These are phyloP conservation scores for Sphecodes monilicornis DNA, from an alignment of 2,888 invertebrate species.

Conservation along the genomic window DNA sequence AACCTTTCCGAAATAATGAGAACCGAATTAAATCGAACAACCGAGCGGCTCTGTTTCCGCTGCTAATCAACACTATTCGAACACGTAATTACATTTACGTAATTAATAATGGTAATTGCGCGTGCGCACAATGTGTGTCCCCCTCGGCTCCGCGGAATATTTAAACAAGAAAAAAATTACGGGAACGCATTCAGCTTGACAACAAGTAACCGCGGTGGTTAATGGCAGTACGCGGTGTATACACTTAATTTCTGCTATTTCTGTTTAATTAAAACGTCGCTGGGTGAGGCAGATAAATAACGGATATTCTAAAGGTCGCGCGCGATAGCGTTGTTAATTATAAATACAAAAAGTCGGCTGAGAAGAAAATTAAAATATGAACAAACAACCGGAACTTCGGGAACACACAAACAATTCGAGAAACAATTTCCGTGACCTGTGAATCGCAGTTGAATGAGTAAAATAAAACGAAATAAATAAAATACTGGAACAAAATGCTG, in stretches of 20 bases:
- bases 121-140: not conserved
- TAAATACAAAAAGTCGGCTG: not conserved
- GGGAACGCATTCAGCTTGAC: not conserved
- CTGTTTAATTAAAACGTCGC: slow-evolving; percentile 20
- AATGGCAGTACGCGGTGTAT: not conserved
- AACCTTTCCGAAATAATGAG: slow-evolving; percentile 39
- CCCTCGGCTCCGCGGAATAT: not conserved
- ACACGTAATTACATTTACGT: slow-evolving; percentile 30
- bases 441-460: not conserved
- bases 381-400: not conserved
- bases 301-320: slow-evolving; percentile 2
- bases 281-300: not conserved
- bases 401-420: not conserved
- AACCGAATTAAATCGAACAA: slow-evolving; percentile 37
- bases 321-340: not conserved
- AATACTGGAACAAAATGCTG: too few species aligned
- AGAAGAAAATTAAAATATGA: not conserved
- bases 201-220: not conserved
- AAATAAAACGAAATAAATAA: not conserved
- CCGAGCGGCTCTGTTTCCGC: not conserved
- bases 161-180: not conserved
- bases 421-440: not conserved
- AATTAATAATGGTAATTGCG: slow-evolving; percentile 46
- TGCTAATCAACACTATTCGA: slow-evolving; percentile 26
- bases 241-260: not conserved